Evolutionary conservation across 2,888 invertebrate species (phyloP).

Genomic region (Leucophora obtusa): DNA sequence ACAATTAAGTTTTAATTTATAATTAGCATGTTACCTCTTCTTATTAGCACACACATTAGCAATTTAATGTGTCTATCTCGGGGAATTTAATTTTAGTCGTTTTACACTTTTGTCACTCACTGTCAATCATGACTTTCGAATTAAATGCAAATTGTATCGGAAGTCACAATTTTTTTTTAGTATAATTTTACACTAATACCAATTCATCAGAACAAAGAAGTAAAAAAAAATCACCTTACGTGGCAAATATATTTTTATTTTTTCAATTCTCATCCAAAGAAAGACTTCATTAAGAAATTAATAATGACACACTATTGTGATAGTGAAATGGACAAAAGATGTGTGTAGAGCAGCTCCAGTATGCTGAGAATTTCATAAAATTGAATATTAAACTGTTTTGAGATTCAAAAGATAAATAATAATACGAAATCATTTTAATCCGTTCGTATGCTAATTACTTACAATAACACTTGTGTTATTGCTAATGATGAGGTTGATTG

Average conservation of each 20-base stretch:
- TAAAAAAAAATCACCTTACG: background rate
- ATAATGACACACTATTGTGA: constrained; percentile 13
- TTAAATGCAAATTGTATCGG: constrained; percentile 47
- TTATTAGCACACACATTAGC: too few species aligned
- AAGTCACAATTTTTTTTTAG: constrained; percentile 39
- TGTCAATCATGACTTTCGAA: constrained; percentile 36
- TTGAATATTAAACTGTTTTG: background rate
- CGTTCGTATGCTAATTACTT: constrained; percentile 67
- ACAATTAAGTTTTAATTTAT: too few species aligned
- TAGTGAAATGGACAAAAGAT: background rate
- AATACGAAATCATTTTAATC: constrained; percentile 63
- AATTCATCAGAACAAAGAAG: constrained; percentile 33
- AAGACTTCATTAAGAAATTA: background rate
- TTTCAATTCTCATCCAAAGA: background rate
- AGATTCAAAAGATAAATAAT: constrained; percentile 5
- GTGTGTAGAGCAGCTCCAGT: background rate
- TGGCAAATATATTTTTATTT: constrained; percentile 10
- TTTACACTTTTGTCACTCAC: constrained; percentile 15
- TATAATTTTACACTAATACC: constrained; percentile 16
- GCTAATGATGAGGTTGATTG: constrained; percentile 2
- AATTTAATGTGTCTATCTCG: too few species aligned
- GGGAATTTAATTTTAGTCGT: background rate
- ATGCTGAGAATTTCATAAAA: constrained; percentile 10
- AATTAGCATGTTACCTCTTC: too few species aligned
- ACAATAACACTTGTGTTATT: constrained; percentile 43